Evolutionary conservation across 2,888 invertebrate genomes (phyloP).

Genomic region (Thelaira solivaga): DNA sequence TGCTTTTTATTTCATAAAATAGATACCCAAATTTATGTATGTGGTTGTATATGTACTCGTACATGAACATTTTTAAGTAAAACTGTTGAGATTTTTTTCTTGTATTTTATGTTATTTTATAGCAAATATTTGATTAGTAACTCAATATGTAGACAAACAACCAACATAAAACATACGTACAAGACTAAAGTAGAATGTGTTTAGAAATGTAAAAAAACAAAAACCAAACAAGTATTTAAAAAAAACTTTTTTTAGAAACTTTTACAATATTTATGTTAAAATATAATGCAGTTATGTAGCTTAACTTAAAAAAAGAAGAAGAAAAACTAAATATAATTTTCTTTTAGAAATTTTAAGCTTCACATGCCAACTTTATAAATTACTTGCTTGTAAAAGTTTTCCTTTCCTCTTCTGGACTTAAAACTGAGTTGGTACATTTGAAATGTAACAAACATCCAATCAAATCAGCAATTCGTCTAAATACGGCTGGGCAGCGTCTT

Average conservation of each 20-base stretch:
- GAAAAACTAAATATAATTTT: not conserved
- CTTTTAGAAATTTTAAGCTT: conserved; percentile 61
- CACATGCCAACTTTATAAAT: conserved; percentile 62
- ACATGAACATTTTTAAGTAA: conserved; percentile 34
- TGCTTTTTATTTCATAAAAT: not conserved
- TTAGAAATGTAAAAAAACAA: not conserved
- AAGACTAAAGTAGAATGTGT: conserved; percentile 24
- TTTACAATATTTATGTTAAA: conserved; percentile 8
- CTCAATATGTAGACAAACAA: conserved; percentile 43
- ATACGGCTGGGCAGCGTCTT: too few species aligned
- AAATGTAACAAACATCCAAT: not conserved
- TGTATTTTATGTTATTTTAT: not conserved
- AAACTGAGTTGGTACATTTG: not conserved
- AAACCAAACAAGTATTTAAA: not conserved
- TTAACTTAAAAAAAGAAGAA: not conserved
- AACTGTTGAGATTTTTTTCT: conserved; percentile 4
- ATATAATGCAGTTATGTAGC: conserved; percentile 2
- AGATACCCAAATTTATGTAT: conserved; percentile 50
- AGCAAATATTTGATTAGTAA: conserved; percentile 54
- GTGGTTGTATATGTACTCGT: too few species aligned
- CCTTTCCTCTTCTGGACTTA: not conserved
- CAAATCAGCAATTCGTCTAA: not conserved
- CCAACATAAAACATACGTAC: conserved; percentile 1
- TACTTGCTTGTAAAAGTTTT: conserved; percentile 67
- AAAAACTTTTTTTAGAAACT: conserved; percentile 28